Conservation (phyloP, 2,113 vertebrate genomes). For the Cercocebus atys region DNA sequence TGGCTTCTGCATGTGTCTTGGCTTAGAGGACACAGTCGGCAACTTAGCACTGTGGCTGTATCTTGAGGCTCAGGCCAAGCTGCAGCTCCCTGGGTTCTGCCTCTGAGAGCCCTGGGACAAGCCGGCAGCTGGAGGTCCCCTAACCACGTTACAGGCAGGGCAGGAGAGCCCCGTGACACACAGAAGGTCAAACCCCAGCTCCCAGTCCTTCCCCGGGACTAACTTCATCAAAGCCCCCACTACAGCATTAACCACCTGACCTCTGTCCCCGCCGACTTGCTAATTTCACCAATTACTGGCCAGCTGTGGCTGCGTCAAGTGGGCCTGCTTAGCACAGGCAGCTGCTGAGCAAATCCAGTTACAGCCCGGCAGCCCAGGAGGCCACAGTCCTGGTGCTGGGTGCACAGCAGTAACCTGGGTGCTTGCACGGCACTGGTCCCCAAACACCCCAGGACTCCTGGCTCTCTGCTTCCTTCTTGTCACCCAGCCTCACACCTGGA, state of each 20-base stretch:
- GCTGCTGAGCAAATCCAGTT: conserved; percentile 94
- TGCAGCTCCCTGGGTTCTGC: not conserved
- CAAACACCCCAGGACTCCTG: not conserved
- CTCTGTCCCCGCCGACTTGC: conserved; percentile 90
- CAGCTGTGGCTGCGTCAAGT: conserved; percentile 92
- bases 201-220: conserved; percentile 79
- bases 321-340: conserved; percentile 89
- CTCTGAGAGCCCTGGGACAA: not conserved
- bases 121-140: conserved; percentile 38
- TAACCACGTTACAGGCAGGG: not conserved
- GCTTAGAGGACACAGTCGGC: not conserved
- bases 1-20: not conserved
- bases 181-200: conserved; percentile 41
- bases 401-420: not conserved
- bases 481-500: not conserved
- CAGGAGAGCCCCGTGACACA: not conserved
- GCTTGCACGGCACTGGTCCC: rapidly evolving
- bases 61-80: not conserved
- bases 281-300: conserved; percentile 92
- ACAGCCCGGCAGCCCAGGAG: conserved; percentile 80
- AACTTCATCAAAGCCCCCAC: conserved; percentile 86
- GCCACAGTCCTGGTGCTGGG: not conserved
- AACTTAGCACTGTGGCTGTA: not conserved
- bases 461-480: not conserved
- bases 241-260: conserved; percentile 89